Base-by-base conservation (phyloP, 2,888 invertebrate genomes). In the Aporophyla nigra region DNA sequence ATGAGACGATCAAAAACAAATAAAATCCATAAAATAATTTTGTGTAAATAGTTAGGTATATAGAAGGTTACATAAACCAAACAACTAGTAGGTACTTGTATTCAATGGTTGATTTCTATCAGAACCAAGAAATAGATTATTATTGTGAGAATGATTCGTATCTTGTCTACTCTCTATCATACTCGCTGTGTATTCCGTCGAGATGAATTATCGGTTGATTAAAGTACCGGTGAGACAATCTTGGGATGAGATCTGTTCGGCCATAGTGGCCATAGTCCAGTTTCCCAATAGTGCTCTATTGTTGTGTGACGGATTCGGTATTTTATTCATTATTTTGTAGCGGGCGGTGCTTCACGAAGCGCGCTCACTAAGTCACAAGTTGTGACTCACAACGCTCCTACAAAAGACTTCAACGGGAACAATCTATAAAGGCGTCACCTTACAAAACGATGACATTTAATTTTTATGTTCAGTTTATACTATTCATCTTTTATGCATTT, bases 331-430 rank as follows among this genome's bases (percentile, higher is more conserved):
- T 89, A 90, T 89, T 91, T 86, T 79, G 86, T 85, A 75, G 86
- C 82, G 72, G 71, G 77, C 79, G 67, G 67, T 72, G 67, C 68
- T 78, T 69, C 74, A 73, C 74, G 80, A 61, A 71, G 81, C 83
- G 80, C 82, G 76, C 78, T 86, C 75, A 72, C 72, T 74, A 67
- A 67, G 16, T 51, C n/a, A 56, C 33, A 33, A 33, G 33, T 33
- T 33, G 33, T 33, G 33, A 33, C 33, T 33, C 33, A 33, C n/a
- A 67, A 73, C 83, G 87, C 78, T 83, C 88, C 49, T 91, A 92
- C 84, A 92, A 93, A 93, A 94, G 93, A 93, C 88, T 91, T 93
- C 93, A 93, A 94, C 93, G 93, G 90, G 92, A 66, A 71, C 63
- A 21, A 49, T 51, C 1, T n/a, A 40, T 27, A 53, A 21, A 76